Evolutionary conservation across 2,888 invertebrate species (phyloP).

Genomic region (Ennomos fuscantarius): DNA sequence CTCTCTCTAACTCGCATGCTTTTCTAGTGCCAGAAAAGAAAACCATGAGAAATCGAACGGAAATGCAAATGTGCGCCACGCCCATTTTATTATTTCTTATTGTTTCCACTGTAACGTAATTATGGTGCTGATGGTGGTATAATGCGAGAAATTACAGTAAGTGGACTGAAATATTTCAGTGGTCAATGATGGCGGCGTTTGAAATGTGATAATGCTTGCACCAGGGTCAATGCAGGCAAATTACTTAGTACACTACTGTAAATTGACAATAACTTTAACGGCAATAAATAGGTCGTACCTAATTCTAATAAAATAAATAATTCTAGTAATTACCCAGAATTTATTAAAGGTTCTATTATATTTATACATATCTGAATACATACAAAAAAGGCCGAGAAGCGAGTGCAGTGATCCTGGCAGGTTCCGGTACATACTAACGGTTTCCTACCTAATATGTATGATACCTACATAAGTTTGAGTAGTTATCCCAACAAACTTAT

Average conservation of each 20-base stretch:
- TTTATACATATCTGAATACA: no score
- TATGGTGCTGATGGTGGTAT: slow-evolving; percentile 71
- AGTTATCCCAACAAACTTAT: no score
- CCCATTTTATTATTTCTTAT: slow-evolving; percentile 78
- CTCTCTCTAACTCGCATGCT: slow-evolving; percentile 59
- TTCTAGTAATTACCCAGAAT: not conserved
- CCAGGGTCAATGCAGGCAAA: slow-evolving; percentile 50
- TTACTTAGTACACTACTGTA: slow-evolving; percentile 36
- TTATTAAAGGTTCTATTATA: not conserved
- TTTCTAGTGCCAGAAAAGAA: slow-evolving; percentile 56
- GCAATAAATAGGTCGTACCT: no score
- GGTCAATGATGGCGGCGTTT: slow-evolving; percentile 48
- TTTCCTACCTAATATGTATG: no score
- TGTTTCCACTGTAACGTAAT: slow-evolving; percentile 71
- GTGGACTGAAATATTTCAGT: slow-evolving; percentile 74
- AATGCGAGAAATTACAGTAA: slow-evolving; percentile 76
- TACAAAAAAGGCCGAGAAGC: no score
- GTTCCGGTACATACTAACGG: no score
- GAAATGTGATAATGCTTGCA: slow-evolving; percentile 59
- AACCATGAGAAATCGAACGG: slow-evolving; percentile 53
- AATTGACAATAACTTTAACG: slow-evolving; percentile 31
- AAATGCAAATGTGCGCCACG: slow-evolving; percentile 74
- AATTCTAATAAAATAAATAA: not conserved
- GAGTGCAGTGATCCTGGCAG: no score
- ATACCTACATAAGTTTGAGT: no score